Evolutionary conservation across 2,888 invertebrate species (phyloP), one percentile per base, ranked within the genome.

Genomic region (Eledone cirrhosa): DNA sequence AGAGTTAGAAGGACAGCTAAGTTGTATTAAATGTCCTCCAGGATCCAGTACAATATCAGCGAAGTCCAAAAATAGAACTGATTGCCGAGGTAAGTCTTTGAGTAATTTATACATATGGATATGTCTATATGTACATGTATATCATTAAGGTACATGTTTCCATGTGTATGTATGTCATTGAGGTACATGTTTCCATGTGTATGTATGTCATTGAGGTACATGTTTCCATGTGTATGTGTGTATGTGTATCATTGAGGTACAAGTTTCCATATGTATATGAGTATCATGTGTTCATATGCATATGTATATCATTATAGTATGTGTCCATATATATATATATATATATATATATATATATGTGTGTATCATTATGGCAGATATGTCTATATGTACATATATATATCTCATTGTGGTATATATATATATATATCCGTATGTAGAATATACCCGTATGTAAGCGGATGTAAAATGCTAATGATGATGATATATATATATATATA

Each of bases 11-110:
- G 79, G 76, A 8, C 65, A 77, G 29, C 24, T 41, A 27, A 48
- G 53, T 53, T 79, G 79, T 67, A 31, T 29, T 7, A n/a, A 48
- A 14, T 79, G 79, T 47, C 79, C 79, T 27, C 24, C 27, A 41
- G 47, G 48, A 7, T 63, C 41, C 33, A 79, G 59, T 29, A 79
- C 79, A 14, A 4, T 69, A 48, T 31, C 29, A 33, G 22, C 11
- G 13, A 31, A 72, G 22, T 72, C 69, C 13, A 72, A 72, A 22
- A 8, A 33, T 0, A 72, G n/a, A 72, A n/a, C 29, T n/a, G 69
- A 72, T 27, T 79, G 79, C 48, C 53, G 65, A 48, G 67, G 79
- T 79, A 72, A 29, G 33, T 72, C 8, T 13, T 33, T 33, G 19
- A 19, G 31, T 72, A 7, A 19, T n/a, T 19, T 14, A 19, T 13